Evolutionary conservation across 2,113 vertebrate genomes (phyloP), one percentile per base, ranked within the genome.

Genomic region (Oxygymnocypris stewartii): DNA sequence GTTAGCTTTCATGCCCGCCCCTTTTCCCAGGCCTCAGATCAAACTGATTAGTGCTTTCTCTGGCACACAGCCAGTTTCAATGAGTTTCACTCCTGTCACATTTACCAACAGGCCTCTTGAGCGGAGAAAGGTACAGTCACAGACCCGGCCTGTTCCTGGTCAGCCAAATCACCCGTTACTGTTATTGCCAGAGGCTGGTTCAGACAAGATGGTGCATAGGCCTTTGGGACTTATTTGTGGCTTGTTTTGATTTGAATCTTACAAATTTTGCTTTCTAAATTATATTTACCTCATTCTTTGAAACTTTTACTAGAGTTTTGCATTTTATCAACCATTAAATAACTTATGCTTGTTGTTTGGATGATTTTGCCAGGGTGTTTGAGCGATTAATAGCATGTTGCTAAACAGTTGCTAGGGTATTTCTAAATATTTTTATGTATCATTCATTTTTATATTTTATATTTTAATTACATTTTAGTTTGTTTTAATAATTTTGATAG

Each of bases 41-140:
- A 93, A 88, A 91, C 90, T 89, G 92, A 65, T 89, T 84, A 86
- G 89, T 86, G 91, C 89, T 88, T 92, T 93, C 84, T 87, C 89
- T 96, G 95, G 95, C 92, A 23, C 77, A 0, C 6, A 0, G 93
- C 94, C 95, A 96, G 95, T 95, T 94, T 95, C 94, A 91, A 90
- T n/a, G 88, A 92, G 94, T 95, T 94, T 95, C 92, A 90, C 89
- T 94, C 88, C 90, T 91, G 90, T 89, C 87, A 86, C 79, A 90
- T 85, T 28, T 89, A 94, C 92, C 91, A 93, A 92, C 76, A 28
- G 28, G 88, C 82, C 85, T 89, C 88, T 74, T 94, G 93, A 92
- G 90, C 94, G 93, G 92, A 93, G 93, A 91, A 92, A 94, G 93
- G 93, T 93, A 90, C 91, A 92, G 88, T 89, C 91, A 81, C 54